phyloP scores from a whole-genome alignment of 2,888 invertebrate genomes.

The Sinelater perroti region DNA sequence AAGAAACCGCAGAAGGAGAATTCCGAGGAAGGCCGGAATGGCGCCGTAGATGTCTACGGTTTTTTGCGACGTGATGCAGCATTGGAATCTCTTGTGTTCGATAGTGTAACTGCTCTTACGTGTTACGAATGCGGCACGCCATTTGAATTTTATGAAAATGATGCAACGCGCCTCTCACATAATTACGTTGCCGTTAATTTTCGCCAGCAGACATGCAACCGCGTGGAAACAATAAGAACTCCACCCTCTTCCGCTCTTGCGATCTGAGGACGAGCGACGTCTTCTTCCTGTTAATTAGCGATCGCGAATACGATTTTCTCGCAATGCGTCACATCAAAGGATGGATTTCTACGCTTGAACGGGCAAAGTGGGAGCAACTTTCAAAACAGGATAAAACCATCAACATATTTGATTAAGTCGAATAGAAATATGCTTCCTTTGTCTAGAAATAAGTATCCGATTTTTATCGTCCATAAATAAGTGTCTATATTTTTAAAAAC shows the following conservation, averaged over 20 bases:
- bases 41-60: slow-evolving; percentile 15
- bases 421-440: too few species aligned
- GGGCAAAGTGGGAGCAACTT: too few species aligned
- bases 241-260: not conserved
- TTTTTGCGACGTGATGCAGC: slow-evolving; percentile 22
- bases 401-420: too few species aligned
- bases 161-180: slow-evolving; percentile 20
- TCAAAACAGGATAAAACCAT: too few species aligned
- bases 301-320: too few species aligned
- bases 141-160: slow-evolving; percentile 26
- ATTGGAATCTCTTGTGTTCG: slow-evolving; percentile 20
- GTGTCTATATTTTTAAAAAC: too few species aligned
- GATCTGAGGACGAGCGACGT: too few species aligned
- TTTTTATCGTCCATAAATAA: too few species aligned
- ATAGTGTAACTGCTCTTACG: slow-evolving; percentile 19
- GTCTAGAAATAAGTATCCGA: too few species aligned
- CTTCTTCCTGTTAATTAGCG: too few species aligned
- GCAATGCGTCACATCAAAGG: too few species aligned
- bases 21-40: slow-evolving; percentile 11
- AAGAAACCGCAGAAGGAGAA: slow-evolving; percentile 6
- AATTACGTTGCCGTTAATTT: slow-evolving; percentile 15
- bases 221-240: slow-evolving; percentile 7
- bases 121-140: slow-evolving; percentile 27
- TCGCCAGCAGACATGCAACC: slow-evolving; percentile 6
- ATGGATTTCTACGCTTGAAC: too few species aligned